Percentiles rank a stretch among this genome's conserved stretches.
These are phyloP conservation scores for Trichogramma evanescens DNA, from an alignment of 2,888 invertebrate genomes.

Conservation along the genomic window DNA sequence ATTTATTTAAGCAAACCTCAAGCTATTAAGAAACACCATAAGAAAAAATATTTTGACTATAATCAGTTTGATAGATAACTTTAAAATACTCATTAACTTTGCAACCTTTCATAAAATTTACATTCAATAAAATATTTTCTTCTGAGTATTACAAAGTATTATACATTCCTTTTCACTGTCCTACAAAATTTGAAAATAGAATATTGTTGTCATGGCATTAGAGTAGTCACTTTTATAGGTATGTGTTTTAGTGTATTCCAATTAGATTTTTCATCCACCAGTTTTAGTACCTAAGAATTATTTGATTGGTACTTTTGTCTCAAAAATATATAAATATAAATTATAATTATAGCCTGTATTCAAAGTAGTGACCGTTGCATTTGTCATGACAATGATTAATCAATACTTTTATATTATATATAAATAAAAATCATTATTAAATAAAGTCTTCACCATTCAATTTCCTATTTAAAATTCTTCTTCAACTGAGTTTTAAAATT, in stretches of 20 bases:
- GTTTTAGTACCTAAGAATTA: conserved; percentile 15
- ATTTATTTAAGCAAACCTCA: too few species aligned
- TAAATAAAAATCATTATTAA: neutral
- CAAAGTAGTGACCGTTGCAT: conserved; percentile 27
- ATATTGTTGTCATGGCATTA: conserved; percentile 13
- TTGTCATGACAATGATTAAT: conserved; percentile 15
- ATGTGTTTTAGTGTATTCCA: conserved; percentile 7
- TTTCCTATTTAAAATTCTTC: conserved; percentile 36
- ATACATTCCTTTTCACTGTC: conserved; percentile 6
- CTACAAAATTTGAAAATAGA: conserved; percentile 17
- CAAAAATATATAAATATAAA: conserved; percentile 21
- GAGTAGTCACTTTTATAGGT: conserved; percentile 13
- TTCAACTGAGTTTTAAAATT: conserved; percentile 5
- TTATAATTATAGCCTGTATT: conserved; percentile 24
- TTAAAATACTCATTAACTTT: too few species aligned
- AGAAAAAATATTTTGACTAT: too few species aligned
- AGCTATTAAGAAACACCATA: too few species aligned
- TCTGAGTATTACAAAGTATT: conserved; percentile 10
- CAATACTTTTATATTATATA: conserved; percentile 2
- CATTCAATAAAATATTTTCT: conserved; percentile 16
- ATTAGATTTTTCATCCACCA: conserved; percentile 16
- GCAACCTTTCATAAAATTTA: neutral
- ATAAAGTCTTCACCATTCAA: conserved; percentile 30
- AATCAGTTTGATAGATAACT: too few species aligned
- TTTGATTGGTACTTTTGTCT: conserved; percentile 18